Base-by-base conservation (phyloP, 2,888 invertebrate species). In the Nephrotoma guestfalica region DNA sequence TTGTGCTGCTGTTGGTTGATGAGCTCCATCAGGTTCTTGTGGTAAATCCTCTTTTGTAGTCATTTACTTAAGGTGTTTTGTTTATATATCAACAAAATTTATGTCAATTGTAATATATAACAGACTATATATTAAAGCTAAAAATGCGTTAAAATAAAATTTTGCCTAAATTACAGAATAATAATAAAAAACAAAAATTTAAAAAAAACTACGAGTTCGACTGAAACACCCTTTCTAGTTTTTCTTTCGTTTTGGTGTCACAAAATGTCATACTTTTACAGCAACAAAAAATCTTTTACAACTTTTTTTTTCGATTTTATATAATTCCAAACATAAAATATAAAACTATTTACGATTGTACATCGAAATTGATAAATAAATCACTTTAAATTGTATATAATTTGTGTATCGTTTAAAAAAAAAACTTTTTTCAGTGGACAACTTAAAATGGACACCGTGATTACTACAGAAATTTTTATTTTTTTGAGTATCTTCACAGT, bases 1-100 rank as follows among this genome's bases (percentile, higher is more conserved):
- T 84, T 84, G 41, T 87, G 89, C 89, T 89, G 89, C 89, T 88
- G 89, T 89, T 87, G 88, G 88, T 86, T 89, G 88, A 88, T 88
- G 88, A 88, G 18, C 30, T 15, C 85, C 85, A 85, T 85, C 85
- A 18, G 85, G 41, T 30, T 85, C 85, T 85, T 85, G 42, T 42
- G 85, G 85, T 85, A 43, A 43, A 18, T 85, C 85, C 85, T 85
- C 85, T 85, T 85, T 85, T 85, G 85, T 85, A 43, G 42, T 85
- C 85, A 85, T 85, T 85, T 85, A 43, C 43, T 85, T 85, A 71
- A 71, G 18, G 9, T 71, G 71, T 71, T 30, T 30, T 7, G 9
- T 15, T 51, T n/a, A 30, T 71, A 30, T 71, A 71, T 71, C 71
- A 71, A 71, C 71, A 71, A 71, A 71, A 30, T 30, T 71, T 71